These are phyloP conservation scores for Sisor rabdophorus DNA, from an alignment of 2,113 vertebrate species.

Conservation along the genomic window DNA sequence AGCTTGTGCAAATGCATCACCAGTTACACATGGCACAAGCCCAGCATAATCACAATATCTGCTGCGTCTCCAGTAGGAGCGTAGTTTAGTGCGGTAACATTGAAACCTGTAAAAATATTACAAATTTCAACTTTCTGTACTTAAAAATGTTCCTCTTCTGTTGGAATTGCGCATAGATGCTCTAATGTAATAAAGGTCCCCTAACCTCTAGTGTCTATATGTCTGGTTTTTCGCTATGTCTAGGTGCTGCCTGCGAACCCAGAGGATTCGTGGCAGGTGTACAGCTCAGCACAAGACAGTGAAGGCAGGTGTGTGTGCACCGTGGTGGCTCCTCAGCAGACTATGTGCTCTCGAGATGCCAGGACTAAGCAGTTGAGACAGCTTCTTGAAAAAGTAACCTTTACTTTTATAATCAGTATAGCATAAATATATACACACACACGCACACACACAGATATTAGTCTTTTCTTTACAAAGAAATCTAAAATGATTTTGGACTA, in stretches of 20 bases:
- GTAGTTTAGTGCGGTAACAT: background rate
- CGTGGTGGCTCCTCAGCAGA: conserved; percentile 93
- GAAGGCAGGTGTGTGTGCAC: conserved; percentile 96
- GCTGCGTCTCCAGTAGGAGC: background rate
- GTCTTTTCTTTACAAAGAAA: background rate
- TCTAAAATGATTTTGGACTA: conserved; percentile 7
- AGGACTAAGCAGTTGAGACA: conserved; percentile 90
- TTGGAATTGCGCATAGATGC: background rate
- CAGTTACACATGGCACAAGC: conserved; percentile 10
- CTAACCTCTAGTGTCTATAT: conserved; percentile 39
- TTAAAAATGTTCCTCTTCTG: background rate
- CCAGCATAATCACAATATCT: conserved; percentile 12
- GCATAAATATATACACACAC: conserved; percentile 10
- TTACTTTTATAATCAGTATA: conserved; percentile 20
- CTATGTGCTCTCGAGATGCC: conserved; percentile 90
- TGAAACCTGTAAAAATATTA: background rate
- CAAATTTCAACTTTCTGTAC: background rate
- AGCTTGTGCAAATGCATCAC: conserved; percentile 20
- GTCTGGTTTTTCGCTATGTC: conserved; percentile 26
- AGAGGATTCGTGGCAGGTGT: conserved; percentile 95
- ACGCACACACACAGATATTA: background rate
- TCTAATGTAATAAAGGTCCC: background rate
- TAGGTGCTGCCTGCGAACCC: conserved; percentile 89
- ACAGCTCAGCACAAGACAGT: conserved; percentile 94
- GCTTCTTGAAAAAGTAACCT: conserved; percentile 89